Evolutionary conservation across 2,888 invertebrate genomes (phyloP).

Genomic region (Tipula helvola): DNA sequence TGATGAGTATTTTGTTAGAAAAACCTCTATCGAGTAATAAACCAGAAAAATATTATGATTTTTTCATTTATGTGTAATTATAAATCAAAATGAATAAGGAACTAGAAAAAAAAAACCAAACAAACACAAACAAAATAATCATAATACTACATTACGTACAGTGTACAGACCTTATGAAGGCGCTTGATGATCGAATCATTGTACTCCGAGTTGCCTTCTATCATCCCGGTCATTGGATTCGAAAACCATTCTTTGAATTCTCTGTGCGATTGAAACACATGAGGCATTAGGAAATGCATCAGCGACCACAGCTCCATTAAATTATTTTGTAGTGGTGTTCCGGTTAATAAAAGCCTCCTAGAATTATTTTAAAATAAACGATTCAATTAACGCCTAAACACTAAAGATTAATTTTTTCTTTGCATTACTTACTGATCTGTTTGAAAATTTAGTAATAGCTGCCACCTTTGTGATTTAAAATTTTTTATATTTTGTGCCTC

Average conservation of each 20-base stretch:
- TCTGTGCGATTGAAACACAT: slow-evolving; percentile 89
- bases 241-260: slow-evolving; percentile 99
- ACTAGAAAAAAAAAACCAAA: background rate
- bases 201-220: slow-evolving; percentile 83
- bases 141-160: slow-evolving; percentile 18
- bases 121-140: slow-evolving; percentile 12
- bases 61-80: slow-evolving; percentile 8
- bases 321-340: slow-evolving; percentile 92
- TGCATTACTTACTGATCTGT: slow-evolving; percentile 58
- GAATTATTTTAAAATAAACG: background rate
- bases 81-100: background rate
- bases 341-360: slow-evolving; percentile 80
- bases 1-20: background rate
- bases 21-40: background rate
- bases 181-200: slow-evolving; percentile 80
- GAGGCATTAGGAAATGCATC: slow-evolving; percentile 97
- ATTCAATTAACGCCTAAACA: background rate
- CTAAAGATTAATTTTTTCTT: background rate
- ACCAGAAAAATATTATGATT: slow-evolving; percentile 9
- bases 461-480: slow-evolving; percentile 98
- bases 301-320: slow-evolving; percentile 95
- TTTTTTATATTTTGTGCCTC: slow-evolving; percentile 99
- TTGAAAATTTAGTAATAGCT: slow-evolving; percentile 86
- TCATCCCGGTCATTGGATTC: slow-evolving; percentile 92
- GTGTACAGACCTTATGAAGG: slow-evolving; percentile 65